Conservation (phyloP, 2,797 vertebrate species). For the Chelonia mydas region DNA sequence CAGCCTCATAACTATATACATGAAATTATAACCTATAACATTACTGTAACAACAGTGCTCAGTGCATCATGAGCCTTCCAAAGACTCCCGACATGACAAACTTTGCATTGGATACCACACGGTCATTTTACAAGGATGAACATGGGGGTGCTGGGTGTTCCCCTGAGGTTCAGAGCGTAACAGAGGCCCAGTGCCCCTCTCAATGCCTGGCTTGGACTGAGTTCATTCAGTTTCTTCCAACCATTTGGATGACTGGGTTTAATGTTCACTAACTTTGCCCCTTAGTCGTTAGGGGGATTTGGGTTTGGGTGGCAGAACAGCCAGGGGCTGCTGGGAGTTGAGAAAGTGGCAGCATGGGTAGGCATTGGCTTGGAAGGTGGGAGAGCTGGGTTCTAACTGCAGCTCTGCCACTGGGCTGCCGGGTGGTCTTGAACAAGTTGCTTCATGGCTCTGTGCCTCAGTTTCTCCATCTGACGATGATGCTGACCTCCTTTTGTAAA, state of each 20-base stretch:
- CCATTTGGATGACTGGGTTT: not conserved
- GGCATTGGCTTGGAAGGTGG: not conserved
- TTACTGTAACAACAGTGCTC: too few species aligned
- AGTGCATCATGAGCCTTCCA: too few species aligned
- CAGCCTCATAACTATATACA: too few species aligned
- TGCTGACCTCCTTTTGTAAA: not conserved
- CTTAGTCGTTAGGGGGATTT: not conserved
- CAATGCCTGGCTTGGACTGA: not conserved
- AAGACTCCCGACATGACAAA: too few species aligned
- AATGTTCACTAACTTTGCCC: too few species aligned
- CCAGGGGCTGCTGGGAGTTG: not conserved
- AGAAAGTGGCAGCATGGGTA: not conserved
- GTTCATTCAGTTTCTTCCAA: not conserved
- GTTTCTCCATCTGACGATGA: not conserved
- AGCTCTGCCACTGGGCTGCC: too few species aligned
- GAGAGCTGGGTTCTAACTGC: not conserved
- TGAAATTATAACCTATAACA: too few species aligned
- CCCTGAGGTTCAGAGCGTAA: too few species aligned
- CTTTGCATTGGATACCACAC: too few species aligned
- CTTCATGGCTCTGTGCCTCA: not conserved
- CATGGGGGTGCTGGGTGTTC: too few species aligned
- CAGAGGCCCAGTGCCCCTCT: not conserved
- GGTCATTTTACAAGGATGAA: too few species aligned
- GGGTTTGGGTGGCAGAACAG: not conserved
- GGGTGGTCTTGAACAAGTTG: not conserved